These are phyloP conservation scores for Helicoverpa assulta DNA, from an alignment of 2,888 invertebrate genomes.

Conservation along the genomic window DNA sequence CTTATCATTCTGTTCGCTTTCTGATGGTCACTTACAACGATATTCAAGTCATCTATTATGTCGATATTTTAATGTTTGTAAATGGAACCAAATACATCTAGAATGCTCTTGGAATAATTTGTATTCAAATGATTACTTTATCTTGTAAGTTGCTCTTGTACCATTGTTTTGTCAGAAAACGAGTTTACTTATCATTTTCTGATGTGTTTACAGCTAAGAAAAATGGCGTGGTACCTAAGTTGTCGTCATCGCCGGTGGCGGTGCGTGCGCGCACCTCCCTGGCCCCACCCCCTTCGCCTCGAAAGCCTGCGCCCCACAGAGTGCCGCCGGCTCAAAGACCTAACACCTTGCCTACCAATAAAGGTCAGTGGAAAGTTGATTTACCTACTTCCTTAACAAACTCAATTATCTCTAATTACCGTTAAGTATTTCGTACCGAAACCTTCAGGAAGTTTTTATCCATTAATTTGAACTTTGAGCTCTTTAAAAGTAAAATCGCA, in stretches of 20 bases:
- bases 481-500: background rate
- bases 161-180: background rate
- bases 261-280: conserved; percentile 83
- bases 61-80: conserved; percentile 30
- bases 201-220: conserved; percentile 81
- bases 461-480: background rate
- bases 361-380: conserved; percentile 74
- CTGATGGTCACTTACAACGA: conserved; percentile 33
- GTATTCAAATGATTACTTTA: conserved; percentile 5
- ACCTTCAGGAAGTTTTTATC: conserved; percentile 38
- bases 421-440: conserved; percentile 25
- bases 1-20: conserved; percentile 50
- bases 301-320: conserved; percentile 82
- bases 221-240: conserved; percentile 87
- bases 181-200: conserved; percentile 15
- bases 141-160: background rate
- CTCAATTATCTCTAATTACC: conserved; percentile 38
- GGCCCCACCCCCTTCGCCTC: conserved; percentile 83
- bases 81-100: conserved; percentile 28
- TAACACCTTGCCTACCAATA: conserved; percentile 82
- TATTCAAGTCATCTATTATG: conserved; percentile 30
- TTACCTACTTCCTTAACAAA: conserved; percentile 30
- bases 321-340: conserved; percentile 83
- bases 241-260: conserved; percentile 85
- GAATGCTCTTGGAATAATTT: conserved; percentile 3